Conservation (phyloP, 1,140 invertebrate genomes). For the Drosophila equinoxialis region DNA sequence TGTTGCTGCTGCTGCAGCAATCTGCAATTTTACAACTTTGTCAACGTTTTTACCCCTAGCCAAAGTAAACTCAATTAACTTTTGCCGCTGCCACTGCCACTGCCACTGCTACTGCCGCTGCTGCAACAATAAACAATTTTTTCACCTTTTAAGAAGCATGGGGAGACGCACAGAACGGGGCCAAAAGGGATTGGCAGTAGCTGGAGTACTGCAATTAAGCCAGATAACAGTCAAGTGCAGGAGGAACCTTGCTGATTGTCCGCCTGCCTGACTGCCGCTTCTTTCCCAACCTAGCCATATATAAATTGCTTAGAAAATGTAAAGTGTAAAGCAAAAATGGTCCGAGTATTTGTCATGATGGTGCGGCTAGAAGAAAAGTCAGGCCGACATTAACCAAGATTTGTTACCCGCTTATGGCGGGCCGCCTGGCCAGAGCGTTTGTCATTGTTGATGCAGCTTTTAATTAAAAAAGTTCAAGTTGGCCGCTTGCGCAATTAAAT, state of each 20-base stretch:
- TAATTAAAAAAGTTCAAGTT: constrained; percentile 75
- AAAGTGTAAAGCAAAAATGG: constrained; percentile 53
- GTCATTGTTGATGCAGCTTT: constrained; percentile 63
- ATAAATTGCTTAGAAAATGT: constrained; percentile 80
- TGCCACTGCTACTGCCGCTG: constrained; percentile 36
- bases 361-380: constrained; percentile 32
- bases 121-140: constrained; percentile 77
- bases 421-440: constrained; percentile 42
- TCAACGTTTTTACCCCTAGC: constrained; percentile 72
- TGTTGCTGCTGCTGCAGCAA: constrained; percentile 23
- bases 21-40: constrained; percentile 72
- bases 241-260: constrained; percentile 27
- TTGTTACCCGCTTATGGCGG: constrained; percentile 63
- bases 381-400: constrained; percentile 79
- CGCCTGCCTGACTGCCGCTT: constrained; percentile 14
- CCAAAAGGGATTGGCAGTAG: constrained; percentile 8
- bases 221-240: constrained; percentile 79
- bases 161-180: background rate
- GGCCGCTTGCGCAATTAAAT: constrained; percentile 57
- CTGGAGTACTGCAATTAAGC: constrained; percentile 66
- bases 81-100: constrained; percentile 52
- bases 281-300: constrained; percentile 30
- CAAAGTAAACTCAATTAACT: constrained; percentile 80
- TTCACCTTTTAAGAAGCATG: constrained; percentile 46
- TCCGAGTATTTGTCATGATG: constrained; percentile 71